Conservation (phyloP, 2,888 invertebrate species). For the Erannis defoliaria region DNA sequence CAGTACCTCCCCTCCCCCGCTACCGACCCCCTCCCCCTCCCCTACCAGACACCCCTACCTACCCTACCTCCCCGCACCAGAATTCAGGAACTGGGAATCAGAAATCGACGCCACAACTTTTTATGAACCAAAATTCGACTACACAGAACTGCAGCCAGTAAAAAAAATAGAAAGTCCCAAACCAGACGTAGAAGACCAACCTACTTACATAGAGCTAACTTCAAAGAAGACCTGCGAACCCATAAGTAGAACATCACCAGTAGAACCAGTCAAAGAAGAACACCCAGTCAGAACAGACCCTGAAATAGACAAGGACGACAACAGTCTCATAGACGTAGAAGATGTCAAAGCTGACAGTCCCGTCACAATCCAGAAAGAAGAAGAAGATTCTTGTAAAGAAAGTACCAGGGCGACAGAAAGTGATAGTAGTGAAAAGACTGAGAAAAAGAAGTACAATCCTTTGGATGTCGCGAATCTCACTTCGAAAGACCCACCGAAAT, state of each 20-base stretch:
- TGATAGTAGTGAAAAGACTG: slow-evolving; percentile 68
- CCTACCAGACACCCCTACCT: slow-evolving; percentile 78
- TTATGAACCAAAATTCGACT: slow-evolving; percentile 75
- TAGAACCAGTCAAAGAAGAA: slow-evolving; percentile 77
- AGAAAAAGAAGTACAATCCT: slow-evolving; percentile 86
- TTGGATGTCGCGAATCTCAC: slow-evolving; percentile 88
- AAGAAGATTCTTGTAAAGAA: slow-evolving; percentile 51
- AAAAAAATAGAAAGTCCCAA: slow-evolving; percentile 81
- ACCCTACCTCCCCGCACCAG: slow-evolving; percentile 77
- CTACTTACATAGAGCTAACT: slow-evolving; percentile 80
- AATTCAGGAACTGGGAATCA: slow-evolving; percentile 84
- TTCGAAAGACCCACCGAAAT: slow-evolving; percentile 86
- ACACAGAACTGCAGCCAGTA: slow-evolving; percentile 75
- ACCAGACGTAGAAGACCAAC: slow-evolving; percentile 73
- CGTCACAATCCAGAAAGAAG: slow-evolving; percentile 53
- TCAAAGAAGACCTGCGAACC: slow-evolving; percentile 73
- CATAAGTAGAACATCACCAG: slow-evolving; percentile 67
- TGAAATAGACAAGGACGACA: slow-evolving; percentile 81
- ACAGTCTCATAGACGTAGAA: slow-evolving; percentile 82
- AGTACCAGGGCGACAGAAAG: slow-evolving; percentile 67
- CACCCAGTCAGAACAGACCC: slow-evolving; percentile 78
- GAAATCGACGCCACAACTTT: slow-evolving; percentile 84
- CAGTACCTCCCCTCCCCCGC: slow-evolving; percentile 87
- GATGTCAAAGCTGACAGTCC: slow-evolving; percentile 75
- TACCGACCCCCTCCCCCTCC: slow-evolving; percentile 82